Conservation (phyloP, 2,797 vertebrate species). For the Myotis findleyi region DNA sequence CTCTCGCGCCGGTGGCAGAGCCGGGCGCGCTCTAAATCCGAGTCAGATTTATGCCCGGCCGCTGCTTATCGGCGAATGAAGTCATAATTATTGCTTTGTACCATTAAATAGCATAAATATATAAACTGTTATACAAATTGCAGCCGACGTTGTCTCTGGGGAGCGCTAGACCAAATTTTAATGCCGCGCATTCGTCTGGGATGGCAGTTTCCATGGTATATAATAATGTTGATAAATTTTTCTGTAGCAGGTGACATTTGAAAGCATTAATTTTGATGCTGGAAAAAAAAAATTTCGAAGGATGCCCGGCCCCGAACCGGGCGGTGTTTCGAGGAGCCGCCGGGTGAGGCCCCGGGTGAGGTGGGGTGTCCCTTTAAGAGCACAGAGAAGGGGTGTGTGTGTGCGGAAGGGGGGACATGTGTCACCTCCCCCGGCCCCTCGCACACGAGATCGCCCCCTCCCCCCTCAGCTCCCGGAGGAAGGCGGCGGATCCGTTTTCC, state of each 20-base stretch:
- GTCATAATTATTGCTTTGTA: constrained; percentile 92
- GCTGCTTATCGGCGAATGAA: constrained; percentile 91
- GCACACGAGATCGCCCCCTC: constrained; percentile 38
- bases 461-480: constrained; percentile 70
- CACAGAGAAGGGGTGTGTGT: not conserved
- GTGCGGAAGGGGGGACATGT: not conserved
- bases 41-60: constrained; percentile 89
- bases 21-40: constrained; percentile 88
- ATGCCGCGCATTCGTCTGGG: constrained; percentile 91
- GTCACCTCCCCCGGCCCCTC: not conserved
- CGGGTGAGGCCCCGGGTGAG: constrained; percentile 65
- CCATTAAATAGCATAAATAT: constrained; percentile 92
- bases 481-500: constrained; percentile 76
- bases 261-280: constrained; percentile 90
- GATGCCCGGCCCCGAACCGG: constrained; percentile 75
- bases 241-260: constrained; percentile 90
- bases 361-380: constrained; percentile 56
- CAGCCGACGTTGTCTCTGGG: constrained; percentile 88
- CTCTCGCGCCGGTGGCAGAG: constrained; percentile 90
- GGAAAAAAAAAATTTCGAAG: constrained; percentile 84
- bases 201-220: constrained; percentile 93
- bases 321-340: constrained; percentile 70
- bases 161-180: constrained; percentile 93
- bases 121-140: constrained; percentile 92
- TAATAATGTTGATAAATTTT: constrained; percentile 93